Evolutionary conservation across 2,888 invertebrate genomes (phyloP).

Genomic region (Drosophila antonietae): DNA sequence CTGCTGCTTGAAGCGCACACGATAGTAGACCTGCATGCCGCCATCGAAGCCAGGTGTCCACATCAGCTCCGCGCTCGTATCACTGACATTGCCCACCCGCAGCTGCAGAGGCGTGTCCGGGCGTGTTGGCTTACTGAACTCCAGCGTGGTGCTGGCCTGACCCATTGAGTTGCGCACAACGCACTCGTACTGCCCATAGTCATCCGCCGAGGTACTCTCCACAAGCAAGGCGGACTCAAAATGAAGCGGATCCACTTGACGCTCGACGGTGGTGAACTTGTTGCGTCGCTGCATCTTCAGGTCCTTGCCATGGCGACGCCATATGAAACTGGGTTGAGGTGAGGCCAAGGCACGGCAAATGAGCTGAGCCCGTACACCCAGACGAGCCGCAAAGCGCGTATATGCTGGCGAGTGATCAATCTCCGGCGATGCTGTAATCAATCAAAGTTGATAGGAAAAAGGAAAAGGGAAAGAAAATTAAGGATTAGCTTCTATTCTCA

Average conservation of each 20-base stretch:
- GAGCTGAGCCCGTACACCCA: slow-evolving; percentile 79
- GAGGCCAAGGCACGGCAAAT: slow-evolving; percentile 79
- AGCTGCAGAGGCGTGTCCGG: slow-evolving; percentile 79
- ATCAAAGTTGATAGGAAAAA: not conserved
- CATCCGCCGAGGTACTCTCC: slow-evolving; percentile 81
- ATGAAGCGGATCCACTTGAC: slow-evolving; percentile 74
- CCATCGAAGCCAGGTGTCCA: slow-evolving; percentile 82
- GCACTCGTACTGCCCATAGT: slow-evolving; percentile 82
- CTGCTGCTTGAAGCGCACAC: slow-evolving; percentile 75
- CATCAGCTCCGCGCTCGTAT: slow-evolving; percentile 72
- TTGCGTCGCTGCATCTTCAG: slow-evolving; percentile 82
- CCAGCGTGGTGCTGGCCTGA: slow-evolving; percentile 79
- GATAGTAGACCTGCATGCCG: slow-evolving; percentile 81
- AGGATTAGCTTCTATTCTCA: not conserved
- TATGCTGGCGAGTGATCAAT: slow-evolving; percentile 77
- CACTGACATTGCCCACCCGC: slow-evolving; percentile 78
- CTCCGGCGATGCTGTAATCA: slow-evolving; percentile 78
- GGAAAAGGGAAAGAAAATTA: not conserved
- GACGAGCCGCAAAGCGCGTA: slow-evolving; percentile 79
- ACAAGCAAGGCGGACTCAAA: slow-evolving; percentile 78
- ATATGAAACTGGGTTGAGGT: slow-evolving; percentile 80
- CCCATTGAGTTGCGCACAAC: slow-evolving; percentile 80
- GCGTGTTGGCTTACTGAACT: slow-evolving; percentile 81
- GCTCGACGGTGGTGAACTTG: slow-evolving; percentile 79
- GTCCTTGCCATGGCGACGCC: slow-evolving; percentile 83